A percentile compares a stretch with the other conserved stretches of the same genome.
These are phyloP conservation scores for Lemur catta DNA, from an alignment of 2,797 vertebrate genomes.

Conservation along the genomic window DNA sequence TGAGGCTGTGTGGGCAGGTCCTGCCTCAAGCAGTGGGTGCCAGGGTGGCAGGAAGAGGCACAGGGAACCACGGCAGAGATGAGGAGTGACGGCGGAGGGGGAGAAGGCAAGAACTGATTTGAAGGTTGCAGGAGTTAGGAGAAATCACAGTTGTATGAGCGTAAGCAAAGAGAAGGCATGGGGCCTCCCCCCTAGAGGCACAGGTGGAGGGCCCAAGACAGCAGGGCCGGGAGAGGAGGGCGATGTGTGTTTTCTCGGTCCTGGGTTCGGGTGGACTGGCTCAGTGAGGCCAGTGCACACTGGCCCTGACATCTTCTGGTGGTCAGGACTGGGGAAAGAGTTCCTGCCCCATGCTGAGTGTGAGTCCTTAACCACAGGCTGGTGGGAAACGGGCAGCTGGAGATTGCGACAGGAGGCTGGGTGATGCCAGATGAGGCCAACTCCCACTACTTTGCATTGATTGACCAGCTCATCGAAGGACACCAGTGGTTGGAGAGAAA, in stretches of 20 bases:
- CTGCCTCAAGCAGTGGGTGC: neutral
- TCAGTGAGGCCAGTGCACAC: neutral
- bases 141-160: neutral
- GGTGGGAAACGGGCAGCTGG: slow-evolving; percentile 92
- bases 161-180: accelerated
- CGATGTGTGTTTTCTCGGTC: accelerated
- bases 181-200: no score
- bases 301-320: neutral
- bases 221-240: neutral
- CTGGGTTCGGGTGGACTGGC: neutral
- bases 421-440: slow-evolving; percentile 99
- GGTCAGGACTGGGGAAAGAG: neutral
- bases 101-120: neutral
- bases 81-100: neutral
- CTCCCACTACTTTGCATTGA: slow-evolving; percentile 96
- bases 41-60: neutral
- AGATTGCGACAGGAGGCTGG: slow-evolving; percentile 98
- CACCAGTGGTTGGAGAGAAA: slow-evolving; percentile 98
- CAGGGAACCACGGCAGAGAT: neutral
- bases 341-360: neutral
- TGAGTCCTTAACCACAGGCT: slow-evolving; percentile 74
- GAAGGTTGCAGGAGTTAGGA: neutral
- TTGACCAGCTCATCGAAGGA: slow-evolving; percentile 98
- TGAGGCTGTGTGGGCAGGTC: neutral
- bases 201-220: neutral